Base-by-base conservation (phyloP, 2,888 invertebrate genomes). In the Cantharis rustica region DNA sequence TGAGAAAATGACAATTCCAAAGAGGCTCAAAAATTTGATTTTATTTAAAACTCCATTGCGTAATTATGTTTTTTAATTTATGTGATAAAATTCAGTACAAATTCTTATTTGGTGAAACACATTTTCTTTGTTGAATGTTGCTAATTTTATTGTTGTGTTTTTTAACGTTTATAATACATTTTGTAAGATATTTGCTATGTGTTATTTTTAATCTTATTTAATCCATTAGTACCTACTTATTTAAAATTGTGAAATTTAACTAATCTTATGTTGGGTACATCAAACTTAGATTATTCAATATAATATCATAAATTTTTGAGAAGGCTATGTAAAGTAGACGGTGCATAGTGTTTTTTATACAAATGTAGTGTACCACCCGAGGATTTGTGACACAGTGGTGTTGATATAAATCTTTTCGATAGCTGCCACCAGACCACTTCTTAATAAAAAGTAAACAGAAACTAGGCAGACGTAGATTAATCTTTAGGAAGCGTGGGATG, bases 21-120 rank as follows among this genome's bases (percentile, higher is more conserved):
- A 69, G 20, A 72, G 76, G 16, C 81, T 83, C 71, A 83, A 82
- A 75, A 77, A 82, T 70, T 83, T 84, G 70, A 80, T 85, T 62
- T 73, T 77, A 20, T 83, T 83, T 78, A 81, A 83, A 73, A 80
- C 26, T n/a, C 81, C 81, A 61, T 68, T 85, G 68, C 83, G 84
- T 9, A 16, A 64, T 17, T 64, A 11, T 2, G 2, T 64, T 64
- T n/a, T n/a, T n/a, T n/a, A n/a, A n/a, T n/a, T n/a, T n/a, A n/a
- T n/a, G n/a, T n/a, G n/a, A n/a, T n/a, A n/a, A n/a, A 16, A 63
- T 23, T 23, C 10, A 66, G 9, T 64, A 63, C 16, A 17, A 63
- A n/a, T 64, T 64, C 1, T n/a, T 64, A 64, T 64, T 13, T 20
- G n/a, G n/a, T 20, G n/a, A n/a, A 16, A 17, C 11, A 16, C 20